These are phyloP conservation scores for Caenorhabditis japonica DNA, from an alignment of 2,888 invertebrate genomes.

Conservation along the genomic window DNA sequence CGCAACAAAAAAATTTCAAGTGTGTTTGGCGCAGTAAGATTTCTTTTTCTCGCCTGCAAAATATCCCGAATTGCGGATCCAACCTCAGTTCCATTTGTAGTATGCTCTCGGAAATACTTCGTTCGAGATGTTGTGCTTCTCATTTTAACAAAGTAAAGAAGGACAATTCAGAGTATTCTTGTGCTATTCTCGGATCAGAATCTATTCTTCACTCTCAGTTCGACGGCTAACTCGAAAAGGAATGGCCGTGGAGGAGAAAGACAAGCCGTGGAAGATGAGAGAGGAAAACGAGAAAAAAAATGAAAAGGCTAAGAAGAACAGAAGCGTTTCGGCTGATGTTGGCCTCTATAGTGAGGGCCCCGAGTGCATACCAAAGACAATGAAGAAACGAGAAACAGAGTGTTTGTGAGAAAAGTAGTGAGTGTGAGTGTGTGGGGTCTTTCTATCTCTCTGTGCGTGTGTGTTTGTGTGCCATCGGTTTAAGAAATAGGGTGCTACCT, in stretches of 20 bases:
- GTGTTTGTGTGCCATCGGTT: slow-evolving; percentile 1
- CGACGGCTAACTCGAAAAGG: background rate
- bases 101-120: slow-evolving; percentile 15
- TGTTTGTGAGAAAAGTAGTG: slow-evolving; percentile 40
- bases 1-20: slow-evolving; percentile 18
- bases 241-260: background rate
- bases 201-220: too few relatives aligned
- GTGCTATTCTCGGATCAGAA: background rate
- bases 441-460: slow-evolving; percentile 27
- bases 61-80: slow-evolving; percentile 4
- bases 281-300: too few relatives aligned
- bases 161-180: background rate
- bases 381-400: slow-evolving; percentile 45
- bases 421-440: slow-evolving; percentile 22
- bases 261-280: slow-evolving; percentile 22
- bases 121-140: too few relatives aligned
- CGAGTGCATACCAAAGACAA: slow-evolving; percentile 48
- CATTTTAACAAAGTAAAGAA: too few relatives aligned
- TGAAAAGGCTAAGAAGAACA: too few relatives aligned
- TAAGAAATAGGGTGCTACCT: slow-evolving; percentile 34
- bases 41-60: slow-evolving; percentile 29
- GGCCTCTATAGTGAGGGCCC: slow-evolving; percentile 24
- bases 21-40: slow-evolving; percentile 29
- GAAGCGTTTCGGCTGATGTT: background rate
- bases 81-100: slow-evolving; percentile 17